A percentile compares a stretch with the other conserved stretches of the same genome.
Conservation (phyloP, 2,797 vertebrate species). For the Scarus forsteni region DNA sequence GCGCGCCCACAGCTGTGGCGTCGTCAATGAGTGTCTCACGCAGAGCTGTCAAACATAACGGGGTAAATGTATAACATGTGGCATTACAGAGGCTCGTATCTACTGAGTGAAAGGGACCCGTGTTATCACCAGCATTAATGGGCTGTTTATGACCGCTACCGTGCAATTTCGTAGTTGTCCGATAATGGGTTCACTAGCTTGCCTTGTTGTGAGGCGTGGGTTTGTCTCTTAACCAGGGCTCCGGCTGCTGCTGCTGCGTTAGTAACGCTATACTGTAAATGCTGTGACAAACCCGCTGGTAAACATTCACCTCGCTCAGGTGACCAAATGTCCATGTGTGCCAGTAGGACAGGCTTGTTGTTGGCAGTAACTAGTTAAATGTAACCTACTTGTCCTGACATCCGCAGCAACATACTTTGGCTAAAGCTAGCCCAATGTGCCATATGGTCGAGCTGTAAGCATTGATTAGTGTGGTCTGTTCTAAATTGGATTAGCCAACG, state of each 20-base stretch:
- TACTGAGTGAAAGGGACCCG: too few relatives aligned
- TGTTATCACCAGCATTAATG: not conserved
- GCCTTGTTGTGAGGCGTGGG: not conserved
- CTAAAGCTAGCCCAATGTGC: constrained; percentile 49
- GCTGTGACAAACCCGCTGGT: not conserved
- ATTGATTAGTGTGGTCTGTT: constrained; percentile 71
- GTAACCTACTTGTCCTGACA: constrained; percentile 35
- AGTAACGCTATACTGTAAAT: not conserved
- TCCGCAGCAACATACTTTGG: constrained; percentile 29
- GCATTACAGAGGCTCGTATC: too few relatives aligned
- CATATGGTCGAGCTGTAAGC: constrained; percentile 77
- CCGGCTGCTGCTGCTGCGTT: not conserved
- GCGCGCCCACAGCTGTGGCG: too few relatives aligned
- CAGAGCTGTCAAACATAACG: not conserved
- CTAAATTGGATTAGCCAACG: constrained; percentile 76
- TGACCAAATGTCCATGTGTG: not conserved
- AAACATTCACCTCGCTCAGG: not conserved
- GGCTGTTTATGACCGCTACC: rapidly evolving
- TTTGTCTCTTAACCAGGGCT: not conserved
- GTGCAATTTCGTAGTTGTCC: not conserved
- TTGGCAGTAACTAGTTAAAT: not conserved
- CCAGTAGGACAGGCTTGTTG: not conserved
- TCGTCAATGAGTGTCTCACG: too few relatives aligned
- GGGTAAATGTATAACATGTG: too few relatives aligned
- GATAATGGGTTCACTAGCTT: not conserved